Evolutionary conservation across 2,888 invertebrate species (phyloP), one percentile per base, ranked within the genome.

Genomic region (Clunio marinus): DNA sequence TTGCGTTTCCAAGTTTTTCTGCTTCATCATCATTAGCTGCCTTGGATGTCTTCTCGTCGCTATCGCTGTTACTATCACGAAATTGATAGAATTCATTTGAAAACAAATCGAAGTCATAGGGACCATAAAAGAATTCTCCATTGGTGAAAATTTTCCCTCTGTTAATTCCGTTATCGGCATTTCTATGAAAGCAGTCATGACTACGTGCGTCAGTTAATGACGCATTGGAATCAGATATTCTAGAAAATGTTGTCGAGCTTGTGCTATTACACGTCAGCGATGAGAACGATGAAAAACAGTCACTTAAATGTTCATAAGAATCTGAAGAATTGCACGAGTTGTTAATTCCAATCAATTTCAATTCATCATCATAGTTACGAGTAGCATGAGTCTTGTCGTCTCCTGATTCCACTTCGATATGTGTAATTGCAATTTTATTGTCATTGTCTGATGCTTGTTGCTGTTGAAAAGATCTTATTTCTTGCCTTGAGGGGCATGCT

Each of bases 61-160:
- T n/a, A n/a, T 55, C 51, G 13, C 25, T 17, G 3, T 51, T 25
- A n/a, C 25, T 4, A 27, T 24, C 22, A n/a, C 15, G 8, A 20
- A 51, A 65, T 28, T 41, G 62, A 62, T 62, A 62, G 28, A 46
- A 46, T 22, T n/a, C 22, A 28, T 65, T 51, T 10, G 65, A 32
- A 41, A 65, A 65, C 22, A 65, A 51, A 65, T 46, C 65, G 41
- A 65, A 51, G 28, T 65, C 25, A 17, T 62, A 62, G 7, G 62
- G 62, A 13, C 62, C 62, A 15, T 28, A 65, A 20, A 65, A 28
- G 20, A 20, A 27, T 20, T 27, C 24, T 13, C 51, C 66, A 35
- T 55, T 55, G 17, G 32, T 51, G 8, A 55, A 66, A 24, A 55
- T 4, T 51, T 22, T 17, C 17, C 7, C 8, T 51, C 51, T n/a